A percentile compares a stretch with the other conserved stretches of the same genome.
These are phyloP conservation scores for Circaetus gallicus DNA, from an alignment of 2,113 vertebrate species.

Conservation along the genomic window DNA sequence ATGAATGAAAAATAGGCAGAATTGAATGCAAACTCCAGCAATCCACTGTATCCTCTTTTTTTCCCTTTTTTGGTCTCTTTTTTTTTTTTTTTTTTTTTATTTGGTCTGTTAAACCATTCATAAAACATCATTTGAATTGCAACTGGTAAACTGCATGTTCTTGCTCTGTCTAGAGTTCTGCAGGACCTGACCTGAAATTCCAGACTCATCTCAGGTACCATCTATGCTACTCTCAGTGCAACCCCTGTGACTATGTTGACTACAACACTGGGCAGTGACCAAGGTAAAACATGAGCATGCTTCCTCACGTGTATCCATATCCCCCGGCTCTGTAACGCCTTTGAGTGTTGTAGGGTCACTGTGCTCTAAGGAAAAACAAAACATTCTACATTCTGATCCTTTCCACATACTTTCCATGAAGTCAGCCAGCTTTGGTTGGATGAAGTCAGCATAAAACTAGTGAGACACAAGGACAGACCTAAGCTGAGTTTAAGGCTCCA, in stretches of 20 bases:
- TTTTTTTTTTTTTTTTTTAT: too few species aligned
- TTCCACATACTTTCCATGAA: fast-evolving
- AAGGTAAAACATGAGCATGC: not conserved
- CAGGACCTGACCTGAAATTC: not conserved
- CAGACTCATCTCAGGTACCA: not conserved
- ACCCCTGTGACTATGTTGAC: not conserved
- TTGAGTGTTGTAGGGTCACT: not conserved
- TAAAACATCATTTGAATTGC: not conserved
- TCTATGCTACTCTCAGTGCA: not conserved
- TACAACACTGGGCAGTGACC: not conserved
- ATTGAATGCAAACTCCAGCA: not conserved
- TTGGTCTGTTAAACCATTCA: not conserved
- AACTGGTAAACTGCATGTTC: not conserved
- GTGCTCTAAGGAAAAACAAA: not conserved
- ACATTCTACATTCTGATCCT: not conserved
- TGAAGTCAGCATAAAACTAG: not conserved
- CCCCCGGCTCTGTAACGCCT: fast-evolving
- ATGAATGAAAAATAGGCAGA: not conserved
- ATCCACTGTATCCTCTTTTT: not conserved
- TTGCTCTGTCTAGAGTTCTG: not conserved
- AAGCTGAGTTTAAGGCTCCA: not conserved
- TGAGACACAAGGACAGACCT: not conserved
- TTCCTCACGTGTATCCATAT: not conserved
- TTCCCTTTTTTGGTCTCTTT: fast-evolving
- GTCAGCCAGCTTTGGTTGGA: not conserved